These are phyloP conservation scores for Pterois miles DNA, from an alignment of 2,797 vertebrate species.

Conservation along the genomic window DNA sequence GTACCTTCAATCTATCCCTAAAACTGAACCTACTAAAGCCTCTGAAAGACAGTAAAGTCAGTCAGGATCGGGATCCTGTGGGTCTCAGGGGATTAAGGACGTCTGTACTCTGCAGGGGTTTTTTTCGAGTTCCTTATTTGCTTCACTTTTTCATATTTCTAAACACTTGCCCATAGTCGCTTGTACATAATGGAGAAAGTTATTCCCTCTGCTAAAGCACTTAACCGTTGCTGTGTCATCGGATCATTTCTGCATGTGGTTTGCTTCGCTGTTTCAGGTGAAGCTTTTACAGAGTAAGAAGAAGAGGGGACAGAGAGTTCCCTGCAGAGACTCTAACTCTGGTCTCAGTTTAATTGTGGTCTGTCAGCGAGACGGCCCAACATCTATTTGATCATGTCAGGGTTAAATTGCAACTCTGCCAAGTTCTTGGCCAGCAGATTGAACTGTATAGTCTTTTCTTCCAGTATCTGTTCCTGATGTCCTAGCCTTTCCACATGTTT, in stretches of 20 bases:
- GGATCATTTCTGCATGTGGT: neutral
- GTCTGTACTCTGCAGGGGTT: neutral
- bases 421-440: neutral
- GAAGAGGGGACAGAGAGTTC: neutral
- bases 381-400: neutral
- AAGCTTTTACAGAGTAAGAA: neutral
- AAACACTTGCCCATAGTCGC: neutral
- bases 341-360: neutral
- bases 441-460: neutral
- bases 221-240: neutral
- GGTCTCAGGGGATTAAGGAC: too few species aligned
- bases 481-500: neutral
- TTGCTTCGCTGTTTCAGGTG: neutral
- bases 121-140: neutral
- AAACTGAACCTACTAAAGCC: too few species aligned
- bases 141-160: neutral
- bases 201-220: neutral
- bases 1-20: too few species aligned
- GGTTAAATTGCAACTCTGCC: neutral
- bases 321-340: neutral
- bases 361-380: neutral
- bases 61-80: too few species aligned
- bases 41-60: too few species aligned
- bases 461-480: neutral
- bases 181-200: neutral